Base-by-base conservation (phyloP, 30 jellyfish, hydroid and myxozoan genomes). In the Rhopilema esculentum region DNA sequence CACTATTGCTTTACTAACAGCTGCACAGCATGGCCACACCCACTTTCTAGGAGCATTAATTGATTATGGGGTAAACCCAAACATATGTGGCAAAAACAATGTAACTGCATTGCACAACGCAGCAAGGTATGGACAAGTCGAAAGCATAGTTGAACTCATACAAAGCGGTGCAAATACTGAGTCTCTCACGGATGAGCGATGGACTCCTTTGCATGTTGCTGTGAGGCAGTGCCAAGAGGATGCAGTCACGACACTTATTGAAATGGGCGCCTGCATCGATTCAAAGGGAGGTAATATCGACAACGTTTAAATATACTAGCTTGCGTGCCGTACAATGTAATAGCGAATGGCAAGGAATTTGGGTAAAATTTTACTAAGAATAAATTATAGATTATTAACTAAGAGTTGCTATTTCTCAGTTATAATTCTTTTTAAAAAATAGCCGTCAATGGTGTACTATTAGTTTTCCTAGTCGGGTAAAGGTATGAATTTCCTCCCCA, bases 181-280 rank as follows among this genome's bases (percentile, higher is more conserved):
- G 29, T 87, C 81, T 1, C 28, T 74, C 32, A 80, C 93, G 8
- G 82, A 63, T 27, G 91, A 85, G 9, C 66, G 83, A 15, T 83
- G 92, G 91, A 79, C 98, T 17, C 96, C 98, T 20, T 81, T 92
- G 89, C 98, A 92, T 67, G 49, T 88, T 26, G 96, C 98, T 6
- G 91, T 92, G 49, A 85, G 91, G 40, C 98, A 92, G 49, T 80
- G 98, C 50, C 94, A 89, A 52, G 92, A 65, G 32, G 98, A 86
- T 31, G 94, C 93, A 9, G 91, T 86, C 8, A 20, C 73, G 20
- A 52, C 49, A 17, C 85, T 92, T 0, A 64, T 92, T 33, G 91
- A 86, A 20, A 68, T 90, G 78, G 98, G 98, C 18, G 66, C 83
- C 57, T 51, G 81, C 25, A 80, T 86, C 63, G 62, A 92, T 32